Percentiles rank a stretch among this genome's conserved stretches.
phyloP scores from a whole-genome alignment of 2,113 vertebrate species.

The Crypturellus undulatus region DNA sequence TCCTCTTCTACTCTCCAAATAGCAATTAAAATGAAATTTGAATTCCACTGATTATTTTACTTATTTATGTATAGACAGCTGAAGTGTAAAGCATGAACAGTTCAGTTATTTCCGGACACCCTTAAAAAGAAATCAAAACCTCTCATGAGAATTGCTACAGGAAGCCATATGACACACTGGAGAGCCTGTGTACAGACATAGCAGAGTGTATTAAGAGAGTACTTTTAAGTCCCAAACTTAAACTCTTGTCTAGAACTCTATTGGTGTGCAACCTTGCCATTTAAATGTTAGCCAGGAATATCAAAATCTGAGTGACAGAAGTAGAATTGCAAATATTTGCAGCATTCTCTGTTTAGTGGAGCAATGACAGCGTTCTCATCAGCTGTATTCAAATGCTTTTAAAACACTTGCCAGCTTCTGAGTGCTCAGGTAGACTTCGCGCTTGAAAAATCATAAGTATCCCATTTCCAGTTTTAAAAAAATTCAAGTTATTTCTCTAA shows the following conservation, averaged over 20 bases:
- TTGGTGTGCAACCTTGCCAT: neutral
- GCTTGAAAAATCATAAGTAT: neutral
- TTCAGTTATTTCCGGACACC: neutral
- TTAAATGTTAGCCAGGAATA: neutral
- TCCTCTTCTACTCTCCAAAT: neutral
- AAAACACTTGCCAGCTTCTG: neutral
- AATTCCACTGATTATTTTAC: neutral
- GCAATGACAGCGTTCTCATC: neutral
- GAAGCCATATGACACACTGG: neutral
- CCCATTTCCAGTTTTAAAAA: neutral
- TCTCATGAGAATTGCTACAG: fast-evolving
- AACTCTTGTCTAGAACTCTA: neutral
- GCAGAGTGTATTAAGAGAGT: neutral
- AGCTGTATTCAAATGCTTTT: neutral
- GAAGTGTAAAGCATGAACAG: neutral
- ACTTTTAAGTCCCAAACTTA: neutral
- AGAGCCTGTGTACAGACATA: neutral
- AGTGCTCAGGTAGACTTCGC: neutral
- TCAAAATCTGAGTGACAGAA: neutral
- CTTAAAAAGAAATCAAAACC: neutral
- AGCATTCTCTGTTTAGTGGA: neutral
- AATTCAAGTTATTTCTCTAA: neutral
- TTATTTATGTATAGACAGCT: neutral
- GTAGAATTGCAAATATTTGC: neutral
- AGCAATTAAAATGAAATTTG: neutral